Conservation (phyloP, 2,797 vertebrate genomes). For the Scolopax rusticola region DNA sequence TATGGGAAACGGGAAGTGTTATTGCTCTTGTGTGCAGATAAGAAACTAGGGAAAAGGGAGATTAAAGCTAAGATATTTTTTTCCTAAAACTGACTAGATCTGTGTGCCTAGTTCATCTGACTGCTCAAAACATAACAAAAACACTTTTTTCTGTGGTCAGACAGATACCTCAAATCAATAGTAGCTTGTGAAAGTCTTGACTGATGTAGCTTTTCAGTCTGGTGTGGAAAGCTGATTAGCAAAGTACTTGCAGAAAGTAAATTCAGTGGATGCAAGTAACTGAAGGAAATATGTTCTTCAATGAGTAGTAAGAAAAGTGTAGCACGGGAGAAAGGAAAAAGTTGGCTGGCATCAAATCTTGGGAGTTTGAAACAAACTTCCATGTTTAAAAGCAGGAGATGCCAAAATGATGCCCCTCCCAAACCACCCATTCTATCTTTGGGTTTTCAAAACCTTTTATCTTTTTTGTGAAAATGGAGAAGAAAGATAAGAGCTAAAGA, state of each 20-base stretch:
- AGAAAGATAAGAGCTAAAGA: neutral
- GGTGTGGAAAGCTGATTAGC: neutral
- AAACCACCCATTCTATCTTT: neutral
- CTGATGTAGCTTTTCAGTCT: neutral
- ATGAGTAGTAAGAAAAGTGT: neutral
- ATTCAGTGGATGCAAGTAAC: neutral
- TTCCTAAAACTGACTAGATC: neutral
- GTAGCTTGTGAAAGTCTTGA: neutral
- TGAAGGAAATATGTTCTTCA: neutral
- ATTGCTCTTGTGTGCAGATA: neutral
- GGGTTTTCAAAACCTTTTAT: neutral
- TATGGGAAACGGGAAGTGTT: constrained; percentile 14
- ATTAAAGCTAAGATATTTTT: neutral
- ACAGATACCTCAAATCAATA: neutral
- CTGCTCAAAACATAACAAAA: neutral
- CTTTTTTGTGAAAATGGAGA: neutral
- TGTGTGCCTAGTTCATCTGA: neutral
- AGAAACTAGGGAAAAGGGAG: neutral
- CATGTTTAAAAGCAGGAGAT: neutral
- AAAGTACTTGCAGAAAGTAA: neutral
- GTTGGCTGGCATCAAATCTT: neutral
- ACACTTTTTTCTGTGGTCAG: neutral
- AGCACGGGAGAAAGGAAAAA: fast-evolving
- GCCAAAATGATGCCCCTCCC: neutral
- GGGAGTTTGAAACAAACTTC: neutral